Base-by-base conservation (phyloP, 2,888 invertebrate species). In the Hesperia comma region DNA sequence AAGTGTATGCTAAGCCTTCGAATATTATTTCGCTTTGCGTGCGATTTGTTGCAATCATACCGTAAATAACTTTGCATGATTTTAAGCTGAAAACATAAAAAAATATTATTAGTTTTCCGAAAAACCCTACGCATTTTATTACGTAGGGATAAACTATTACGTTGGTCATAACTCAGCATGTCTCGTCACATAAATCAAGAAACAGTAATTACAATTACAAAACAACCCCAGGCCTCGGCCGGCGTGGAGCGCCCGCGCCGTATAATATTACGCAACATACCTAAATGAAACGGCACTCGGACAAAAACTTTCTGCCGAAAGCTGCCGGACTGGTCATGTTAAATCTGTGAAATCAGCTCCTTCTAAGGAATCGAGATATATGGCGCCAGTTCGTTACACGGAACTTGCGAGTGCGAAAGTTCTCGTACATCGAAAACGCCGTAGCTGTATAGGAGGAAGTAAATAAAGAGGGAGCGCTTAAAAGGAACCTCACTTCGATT, bases 261-360 rank as follows among this genome's bases (percentile, higher is more conserved):
- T 51, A 74, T 74, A 74, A 74, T 74, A 74, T 87, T 86, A 84
- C 77, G 80, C 84, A 87, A 88, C 79, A 74, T 71, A 79, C 78
- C n/a, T n/a, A n/a, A n/a, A 54, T 61, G 79, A 77, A 82, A 77
- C 74, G 72, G 73, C 69, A 73, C 72, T 69, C 75, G 74, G 70
- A 82, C 78, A 88, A 90, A 86, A 90, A 87, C 83, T 85, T 85
- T 85, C 85, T 82, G 85, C 85, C 85, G 82, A 90, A 89, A 88
- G 85, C 84, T 73, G 81, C 77, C 76, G 72, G 79, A 90, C 91
- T 82, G 87, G 92, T 89, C 81, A 81, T 82, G 82, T 79, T 85
- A 83, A 86, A 88, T 82, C 81, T 84, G 88, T 85, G 85, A 87
- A 88, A 88, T 84, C 86, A 74, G 68, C 75, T 75, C 87, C 89